Evolutionary conservation across 2,797 vertebrate genomes (phyloP), one percentile per base, ranked within the genome.

Genomic region (Austrolebias charrua): DNA sequence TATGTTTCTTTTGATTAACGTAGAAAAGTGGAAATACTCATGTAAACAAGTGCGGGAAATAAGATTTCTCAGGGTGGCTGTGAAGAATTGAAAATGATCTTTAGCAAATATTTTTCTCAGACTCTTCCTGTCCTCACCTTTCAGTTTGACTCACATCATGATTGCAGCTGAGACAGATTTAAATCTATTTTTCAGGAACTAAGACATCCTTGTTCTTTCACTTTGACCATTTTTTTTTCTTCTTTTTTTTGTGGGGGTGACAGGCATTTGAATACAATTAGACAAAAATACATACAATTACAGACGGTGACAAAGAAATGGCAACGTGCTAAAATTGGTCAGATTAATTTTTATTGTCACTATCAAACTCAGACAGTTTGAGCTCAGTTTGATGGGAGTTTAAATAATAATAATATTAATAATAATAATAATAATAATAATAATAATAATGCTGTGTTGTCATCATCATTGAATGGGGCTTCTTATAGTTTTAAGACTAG

Each of bases 211-310:
- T n/a, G 28, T 64, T 78, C 74, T 79, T 82, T 85, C 69, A 80
- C 63, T 78, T 51, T 2, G 55, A 70, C 74, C 78, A 88, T 85
- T 86, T 88, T 84, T 83, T 40, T 40, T 54, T 71, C 58, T 63
- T 20, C 84, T 83, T 40, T 71, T 71, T 57, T 60, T 63, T n/a
- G n/a, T n/a, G n/a, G 19, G 67, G 60, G 68, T 35, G 38, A 56
- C 40, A 67, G 57, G 80, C 60, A 63, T 78, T 63, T 72, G 73
- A 87, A 67, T 87, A 47, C 64, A 56, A 74, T 80, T 66, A 70
- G 76, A 80, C 71, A 78, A 69, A 75, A 43, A 45, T 61, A 63
- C 46, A 72, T 77, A 65, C 78, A 84, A 88, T 84, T 69, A 82
- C 42, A 73, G 71, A 60, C 58, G 28, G 1, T 57, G 69, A 51